Evolutionary conservation across 2,113 vertebrate genomes (phyloP), one percentile per base, ranked within the genome.

Genomic region (Zosterops borbonicus): DNA sequence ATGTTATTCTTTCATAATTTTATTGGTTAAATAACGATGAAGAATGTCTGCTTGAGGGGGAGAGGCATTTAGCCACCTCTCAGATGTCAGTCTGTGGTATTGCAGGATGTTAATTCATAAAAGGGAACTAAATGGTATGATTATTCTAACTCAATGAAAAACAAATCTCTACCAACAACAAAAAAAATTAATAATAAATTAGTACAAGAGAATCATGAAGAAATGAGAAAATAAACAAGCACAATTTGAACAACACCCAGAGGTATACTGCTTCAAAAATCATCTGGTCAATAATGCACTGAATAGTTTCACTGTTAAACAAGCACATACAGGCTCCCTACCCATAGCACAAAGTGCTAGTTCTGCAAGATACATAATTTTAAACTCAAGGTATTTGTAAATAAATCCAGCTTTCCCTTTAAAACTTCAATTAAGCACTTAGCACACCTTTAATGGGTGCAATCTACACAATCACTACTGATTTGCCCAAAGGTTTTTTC

Each of bases 11-110:
- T 92, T 65, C 39, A 62, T 68, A 83, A 80, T 81, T 95, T 82
- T 69, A 73, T 90, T 82, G 37, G 21, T 62, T 94, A 92, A 96
- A 58, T 95, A 83, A 75, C 84, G 92, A 83, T 84, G 37, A 91
- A 86, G 8, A 70, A 49, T 58, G 9, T 25, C 47, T 87, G 4
- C 60, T 84, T 35, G 20, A 88, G 31, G 8, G 42, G 53, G 25
- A 95, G 47, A 94, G 77, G 63, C 41, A 59, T 27, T 37, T 59
- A 44, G 28, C 44, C 20, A 62, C 10, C 15, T 63, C 42, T 77
- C 65, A 90, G 39, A 74, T 50, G 24, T 53, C 21, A 68, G 25
- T 39, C 70, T 75, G 27, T 31, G 31, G 71, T 27, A 42, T 35
- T 75, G 15, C 18, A 86, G 83, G 65, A 69, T 76, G 29, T 44